These are phyloP conservation scores for Philereme transversata DNA, from an alignment of 2,888 invertebrate genomes.

Conservation along the genomic window DNA sequence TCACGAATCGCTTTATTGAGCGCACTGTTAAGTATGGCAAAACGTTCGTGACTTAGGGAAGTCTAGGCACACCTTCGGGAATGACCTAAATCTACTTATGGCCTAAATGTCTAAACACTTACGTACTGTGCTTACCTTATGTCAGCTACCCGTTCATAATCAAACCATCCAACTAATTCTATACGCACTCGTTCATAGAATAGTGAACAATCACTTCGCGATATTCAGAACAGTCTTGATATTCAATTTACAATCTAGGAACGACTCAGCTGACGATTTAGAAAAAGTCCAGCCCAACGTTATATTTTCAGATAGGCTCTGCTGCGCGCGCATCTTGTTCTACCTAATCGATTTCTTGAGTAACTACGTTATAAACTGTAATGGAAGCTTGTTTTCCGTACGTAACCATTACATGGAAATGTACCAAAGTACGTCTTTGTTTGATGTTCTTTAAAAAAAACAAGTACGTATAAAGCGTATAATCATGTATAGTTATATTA, in stretches of 20 bases:
- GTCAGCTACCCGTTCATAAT: conserved; percentile 11
- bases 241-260: not conserved
- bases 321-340: conserved; percentile 26
- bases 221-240: not conserved
- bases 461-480: no score
- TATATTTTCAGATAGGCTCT: conserved; percentile 5
- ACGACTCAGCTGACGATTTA: conserved; percentile 4
- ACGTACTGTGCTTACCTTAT: conserved; percentile 8
- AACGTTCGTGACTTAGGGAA: not conserved
- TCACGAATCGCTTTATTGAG: no score
- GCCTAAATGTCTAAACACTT: conserved; percentile 8
- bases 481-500: no score
- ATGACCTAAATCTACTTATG: conserved; percentile 7
- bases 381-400: conserved; percentile 3
- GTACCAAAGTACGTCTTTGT: not conserved
- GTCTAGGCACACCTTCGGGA: not conserved
- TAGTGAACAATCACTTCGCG: conserved; percentile 2
- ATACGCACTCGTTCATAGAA: not conserved
- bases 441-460: not conserved
- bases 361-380: conserved; percentile 3
- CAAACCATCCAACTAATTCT: not conserved
- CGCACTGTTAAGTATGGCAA: no score
- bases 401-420: not conserved
- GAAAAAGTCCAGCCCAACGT: conserved; percentile 8
- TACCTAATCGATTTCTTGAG: conserved; percentile 25